Evolutionary conservation across 2,797 vertebrate species (phyloP).

Genomic region (Macrochelys suwanniensis): DNA sequence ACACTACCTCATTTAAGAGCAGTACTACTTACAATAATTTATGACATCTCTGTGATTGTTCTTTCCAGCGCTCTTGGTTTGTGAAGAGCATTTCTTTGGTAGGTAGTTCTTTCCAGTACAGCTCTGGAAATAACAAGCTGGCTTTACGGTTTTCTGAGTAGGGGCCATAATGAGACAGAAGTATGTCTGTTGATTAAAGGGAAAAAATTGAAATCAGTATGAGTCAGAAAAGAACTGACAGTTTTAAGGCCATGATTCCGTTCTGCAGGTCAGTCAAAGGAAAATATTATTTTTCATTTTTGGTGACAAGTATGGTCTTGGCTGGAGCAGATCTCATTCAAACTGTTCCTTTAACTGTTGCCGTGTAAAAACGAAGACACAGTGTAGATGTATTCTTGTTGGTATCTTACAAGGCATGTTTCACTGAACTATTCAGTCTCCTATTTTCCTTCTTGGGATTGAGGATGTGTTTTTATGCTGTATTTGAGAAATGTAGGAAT

Average conservation of each 20-base stretch:
- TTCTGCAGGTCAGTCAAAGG: slow-evolving; percentile 25
- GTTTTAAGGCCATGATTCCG: neutral
- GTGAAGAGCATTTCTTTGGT: slow-evolving; percentile 28
- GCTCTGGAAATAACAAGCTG: slow-evolving; percentile 46
- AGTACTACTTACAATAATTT: slow-evolving; percentile 18
- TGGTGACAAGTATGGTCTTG: slow-evolving; percentile 8
- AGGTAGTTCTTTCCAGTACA: neutral
- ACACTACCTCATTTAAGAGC: slow-evolving; percentile 4
- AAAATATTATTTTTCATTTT: slow-evolving; percentile 14
- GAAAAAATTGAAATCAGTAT: neutral
- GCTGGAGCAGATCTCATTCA: slow-evolving; percentile 11
- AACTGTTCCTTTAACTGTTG: neutral
- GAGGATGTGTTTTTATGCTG: slow-evolving; percentile 8
- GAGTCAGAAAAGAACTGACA: slow-evolving; percentile 18
- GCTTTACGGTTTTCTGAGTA: slow-evolving; percentile 22
- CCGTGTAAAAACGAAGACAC: slow-evolving; percentile 11
- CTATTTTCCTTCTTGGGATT: neutral
- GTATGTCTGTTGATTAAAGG: slow-evolving; percentile 26
- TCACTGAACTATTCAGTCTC: neutral
- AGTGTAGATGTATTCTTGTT: slow-evolving; percentile 10
- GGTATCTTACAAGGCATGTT: neutral
- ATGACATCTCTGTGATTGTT: neutral
- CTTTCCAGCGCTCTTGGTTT: slow-evolving; percentile 6
- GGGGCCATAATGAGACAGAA: neutral
- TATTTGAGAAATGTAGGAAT: neutral